Base-by-base conservation (phyloP, 2,797 vertebrate genomes). In the Phalloptychus januarius region DNA sequence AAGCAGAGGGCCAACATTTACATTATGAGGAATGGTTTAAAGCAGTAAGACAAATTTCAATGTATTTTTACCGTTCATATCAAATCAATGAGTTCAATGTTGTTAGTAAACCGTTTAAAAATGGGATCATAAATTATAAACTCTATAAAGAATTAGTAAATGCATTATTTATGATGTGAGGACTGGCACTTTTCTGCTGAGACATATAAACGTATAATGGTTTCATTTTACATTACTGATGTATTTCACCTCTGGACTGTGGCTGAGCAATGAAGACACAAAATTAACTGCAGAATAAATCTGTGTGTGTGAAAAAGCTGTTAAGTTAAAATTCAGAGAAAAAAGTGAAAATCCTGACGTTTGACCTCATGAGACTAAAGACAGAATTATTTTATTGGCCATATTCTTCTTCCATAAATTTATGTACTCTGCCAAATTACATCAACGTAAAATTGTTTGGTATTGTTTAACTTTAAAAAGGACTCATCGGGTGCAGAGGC, bases 171-270 rank as follows among this genome's bases (percentile, higher is more conserved):
- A 77, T 76, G 52, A 83, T 45, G 58, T 7, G n/a, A 54, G 48
- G 28, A 71, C 38, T 76, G 40, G 54, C 86, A 77, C 50, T 48
- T 75, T 61, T 54, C 44, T 45, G 12, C 61, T 44, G 71, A 36
- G 56, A 75, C 46, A 69, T 54, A 28, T 69, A 76, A 42, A 81
- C 56, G 45, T 78, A 69, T 76, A 45, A 36, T 72, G n/a, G 54
- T 75, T 48, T 79, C 28, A 31, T 69, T 25, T 71, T 69, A 63
- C 13, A 18, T 52, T 8, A 76, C 44, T 45, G 52, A 61, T 72
- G 40, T 46, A n/a, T 42, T 72, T 71, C 45, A 52, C 16, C 31
- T 16, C 74, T 18, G 38, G 20, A 23, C 48, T 76, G 65, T 12
- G 16, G 56, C 72, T 78, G 11, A 76, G 78, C 45, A 25, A 54